phyloP scores from a whole-genome alignment of 1,140 invertebrate species.

The Leptinotarsa texana region DNA sequence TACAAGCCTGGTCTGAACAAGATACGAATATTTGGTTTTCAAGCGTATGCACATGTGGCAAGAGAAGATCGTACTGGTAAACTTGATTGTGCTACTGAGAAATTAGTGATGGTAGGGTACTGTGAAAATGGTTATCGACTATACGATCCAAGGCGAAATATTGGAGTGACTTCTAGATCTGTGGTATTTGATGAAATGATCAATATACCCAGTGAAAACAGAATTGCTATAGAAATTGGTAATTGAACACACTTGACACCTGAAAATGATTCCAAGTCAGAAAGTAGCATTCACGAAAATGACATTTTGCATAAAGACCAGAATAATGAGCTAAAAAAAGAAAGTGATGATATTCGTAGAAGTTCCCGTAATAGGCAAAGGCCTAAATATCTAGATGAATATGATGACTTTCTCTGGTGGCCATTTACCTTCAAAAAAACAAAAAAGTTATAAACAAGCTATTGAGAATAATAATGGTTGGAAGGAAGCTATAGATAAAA shows the following conservation, averaged over 20 bases:
- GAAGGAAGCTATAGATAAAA: no score
- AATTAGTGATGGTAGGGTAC: conserved; percentile 40
- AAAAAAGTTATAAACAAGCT: no score
- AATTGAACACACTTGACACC: not conserved
- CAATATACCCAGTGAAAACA: conserved; percentile 25
- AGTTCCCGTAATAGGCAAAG: not conserved
- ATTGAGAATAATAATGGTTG: no score
- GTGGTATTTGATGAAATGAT: conserved; percentile 48
- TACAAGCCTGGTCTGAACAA: conserved; percentile 33
- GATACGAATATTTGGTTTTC: conserved; percentile 49
- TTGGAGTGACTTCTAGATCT: conserved; percentile 42
- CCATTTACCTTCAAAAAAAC: no score
- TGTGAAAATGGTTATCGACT: conserved; percentile 36
- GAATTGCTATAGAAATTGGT: conserved; percentile 10
- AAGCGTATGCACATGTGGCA: not conserved
- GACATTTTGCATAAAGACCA: conserved; percentile 6
- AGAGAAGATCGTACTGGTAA: conserved; percentile 31
- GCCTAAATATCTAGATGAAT: no score
- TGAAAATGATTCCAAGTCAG: not conserved
- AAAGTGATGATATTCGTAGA: conserved; percentile 4
- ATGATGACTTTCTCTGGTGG: no score
- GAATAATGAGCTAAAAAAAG: conserved; percentile 25
- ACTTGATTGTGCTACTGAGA: conserved; percentile 36
- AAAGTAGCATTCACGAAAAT: not conserved
- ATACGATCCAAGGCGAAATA: conserved; percentile 40